Percentiles rank a stretch among this genome's conserved stretches.
phyloP scores from a whole-genome alignment of 1,140 invertebrate genomes.

The Artemia franciscana region DNA sequence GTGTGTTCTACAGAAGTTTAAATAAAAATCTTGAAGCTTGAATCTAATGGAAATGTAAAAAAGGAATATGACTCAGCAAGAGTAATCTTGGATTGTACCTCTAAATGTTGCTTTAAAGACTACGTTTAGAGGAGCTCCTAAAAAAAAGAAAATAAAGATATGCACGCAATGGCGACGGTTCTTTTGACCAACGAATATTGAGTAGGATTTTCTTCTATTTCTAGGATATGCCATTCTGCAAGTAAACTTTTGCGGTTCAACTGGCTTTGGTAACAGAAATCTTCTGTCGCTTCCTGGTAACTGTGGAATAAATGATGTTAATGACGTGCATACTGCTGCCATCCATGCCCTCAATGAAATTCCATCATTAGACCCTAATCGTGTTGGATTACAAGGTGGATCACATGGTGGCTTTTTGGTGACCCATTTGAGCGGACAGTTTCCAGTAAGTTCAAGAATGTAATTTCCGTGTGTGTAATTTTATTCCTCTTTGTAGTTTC shows the following conservation, averaged over 20 bases:
- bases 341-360: slow-evolving; percentile 27
- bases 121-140: too few species aligned
- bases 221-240: slow-evolving; percentile 44
- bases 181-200: too few species aligned
- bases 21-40: too few species aligned
- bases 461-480: not conserved
- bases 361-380: slow-evolving; percentile 28
- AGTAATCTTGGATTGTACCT: too few species aligned
- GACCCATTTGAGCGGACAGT: slow-evolving; percentile 56
- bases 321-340: slow-evolving; percentile 43
- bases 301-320: slow-evolving; percentile 52
- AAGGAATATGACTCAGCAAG: too few species aligned
- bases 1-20: too few species aligned
- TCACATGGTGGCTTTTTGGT: slow-evolving; percentile 80
- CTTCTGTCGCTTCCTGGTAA: slow-evolving; percentile 45
- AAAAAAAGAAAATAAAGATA: too few species aligned
- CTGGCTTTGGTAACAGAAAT: slow-evolving; percentile 47
- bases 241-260: slow-evolving; percentile 71
- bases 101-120: too few species aligned
- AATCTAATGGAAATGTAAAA: too few species aligned
- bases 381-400: slow-evolving; percentile 40
- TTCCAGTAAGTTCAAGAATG: slow-evolving; percentile 32
- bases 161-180: too few species aligned
- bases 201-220: too few species aligned
- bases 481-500: too few species aligned